Base-by-base conservation (phyloP, 2,888 invertebrate species). In the Scotopteryx bipunctaria region DNA sequence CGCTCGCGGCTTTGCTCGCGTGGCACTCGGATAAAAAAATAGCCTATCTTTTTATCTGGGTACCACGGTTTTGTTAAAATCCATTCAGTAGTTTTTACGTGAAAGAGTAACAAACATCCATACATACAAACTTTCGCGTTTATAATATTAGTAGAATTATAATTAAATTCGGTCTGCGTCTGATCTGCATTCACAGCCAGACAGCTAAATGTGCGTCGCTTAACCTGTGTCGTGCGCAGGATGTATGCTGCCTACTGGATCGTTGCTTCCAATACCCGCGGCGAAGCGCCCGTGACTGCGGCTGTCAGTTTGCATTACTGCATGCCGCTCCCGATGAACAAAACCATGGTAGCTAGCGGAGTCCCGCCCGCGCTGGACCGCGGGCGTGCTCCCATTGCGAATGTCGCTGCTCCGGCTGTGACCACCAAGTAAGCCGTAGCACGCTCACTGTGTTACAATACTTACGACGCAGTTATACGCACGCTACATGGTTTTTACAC, bases 271-370 rank as follows among this genome's bases (percentile, higher is more conserved):
- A 94, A 91, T 95, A 95, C 87, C 94, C 95, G 67, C 92, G 95
- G 73, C 93, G 95, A 81, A 92, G 93, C 83, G 93, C 94, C 67
- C 94, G 96, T 81, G 96, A 96, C 87, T 96, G 96, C 85, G 96
- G 96, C 90, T 96, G 96, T 92, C 96, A 96, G 90, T 96, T 96
- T 91, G 96, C 96, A 76, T 92, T 96, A 79, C 94, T 96, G 79
- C 96, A 96, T 91, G 94, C 96, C 80, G 96, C 94, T 71, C 95
- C 94, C 79, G 94, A 93, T 86, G 92, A 91, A 51, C 78, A 78
- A 67, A 75, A 68, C 67, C 83, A 83, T 76, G 91, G 76, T 92
- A 93, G 93, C 92, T 93, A 90, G 89, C 89, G 86, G 83, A 83
- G 80, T 67, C 84, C 82, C 38, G 89, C 88, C 87, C 89, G 89